Evolutionary conservation across 2,113 vertebrate species (phyloP).

Genomic region (Phylloscopus trochilus): DNA sequence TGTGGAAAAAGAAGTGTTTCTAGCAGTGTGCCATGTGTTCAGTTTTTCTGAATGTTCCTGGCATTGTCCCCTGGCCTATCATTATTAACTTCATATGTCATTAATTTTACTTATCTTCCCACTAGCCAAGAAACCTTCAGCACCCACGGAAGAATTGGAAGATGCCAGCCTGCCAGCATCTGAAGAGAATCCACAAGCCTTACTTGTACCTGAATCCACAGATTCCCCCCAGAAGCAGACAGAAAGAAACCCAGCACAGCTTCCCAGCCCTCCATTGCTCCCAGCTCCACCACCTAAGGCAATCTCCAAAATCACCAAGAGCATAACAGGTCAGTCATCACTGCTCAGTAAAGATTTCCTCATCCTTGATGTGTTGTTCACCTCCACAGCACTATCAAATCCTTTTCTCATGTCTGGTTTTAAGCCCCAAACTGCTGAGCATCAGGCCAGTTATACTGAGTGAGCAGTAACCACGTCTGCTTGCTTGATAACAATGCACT

Average conservation of each 20-base stretch:
- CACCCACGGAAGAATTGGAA: conserved; percentile 50
- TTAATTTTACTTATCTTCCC: conserved; percentile 45
- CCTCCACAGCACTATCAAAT: neutral
- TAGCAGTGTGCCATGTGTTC: conserved; percentile 13
- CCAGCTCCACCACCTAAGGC: conserved; percentile 75
- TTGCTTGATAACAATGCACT: neutral
- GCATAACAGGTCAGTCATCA: conserved; percentile 67
- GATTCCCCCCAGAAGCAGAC: conserved; percentile 66
- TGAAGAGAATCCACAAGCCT: conserved; percentile 76
- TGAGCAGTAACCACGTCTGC: neutral
- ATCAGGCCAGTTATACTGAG: neutral
- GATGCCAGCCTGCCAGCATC: conserved; percentile 48
- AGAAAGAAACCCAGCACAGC: conserved; percentile 69
- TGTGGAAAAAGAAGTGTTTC: neutral
- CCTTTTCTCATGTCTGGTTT: neutral
- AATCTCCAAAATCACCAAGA: conserved; percentile 68
- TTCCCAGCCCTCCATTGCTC: conserved; percentile 72
- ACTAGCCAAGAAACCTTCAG: conserved; percentile 69
- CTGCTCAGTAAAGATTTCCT: neutral
- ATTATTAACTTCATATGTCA: conserved; percentile 32
- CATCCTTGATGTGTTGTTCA: neutral
- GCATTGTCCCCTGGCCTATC: conserved; percentile 14
- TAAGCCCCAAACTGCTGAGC: neutral
- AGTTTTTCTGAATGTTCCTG: conserved; percentile 18
- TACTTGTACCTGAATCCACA: conserved; percentile 68